Evolutionary conservation across 2,888 invertebrate species (phyloP), one percentile per base, ranked within the genome.

Genomic region (Zhengitettix transpicula): DNA sequence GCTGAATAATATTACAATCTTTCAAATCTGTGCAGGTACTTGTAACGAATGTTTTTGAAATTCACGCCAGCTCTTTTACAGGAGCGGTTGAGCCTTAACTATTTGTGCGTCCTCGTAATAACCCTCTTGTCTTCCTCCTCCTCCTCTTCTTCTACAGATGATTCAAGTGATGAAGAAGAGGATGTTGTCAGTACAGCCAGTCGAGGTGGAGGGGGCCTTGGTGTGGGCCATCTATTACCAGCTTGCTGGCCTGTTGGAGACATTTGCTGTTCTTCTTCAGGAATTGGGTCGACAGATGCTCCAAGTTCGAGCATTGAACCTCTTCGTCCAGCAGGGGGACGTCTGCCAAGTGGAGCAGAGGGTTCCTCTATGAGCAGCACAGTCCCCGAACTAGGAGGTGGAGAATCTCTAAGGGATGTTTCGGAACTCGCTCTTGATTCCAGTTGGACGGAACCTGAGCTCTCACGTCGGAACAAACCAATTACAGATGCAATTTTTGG

Each of bases 401-500:
- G 67, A 55, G 71, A 65, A 1, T 70, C 68, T 10, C 71, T 68
- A n/a, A 60, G 52, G 9, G 61, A 61, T 8, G 66, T 65, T 15
- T 65, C 66, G 10, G 65, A 65, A 53, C 62, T 62, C 40, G 78
- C 79, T 40, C 72, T 71, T 16, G 69, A 69, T 54, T 72, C 80
- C 2, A n/a, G 28, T 67, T 82, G 82, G 58, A 82, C 81, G 0
- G 88, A 88, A 68, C 84, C 81, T 66, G 83, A 79, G 73, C 89
- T 89, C 72, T 90, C 90, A 70, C 89, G 82, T 69, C 89, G 81
- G 76, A 91, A 91, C 65, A 90, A 80, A 75, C 90, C 90, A 79
- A 90, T 89, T 75, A 91, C 89, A 74, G 90, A 89, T 67, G 85
- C 81, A 76, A 81, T 81, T 77, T 88, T 85, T 74, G 89, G 87